Evolutionary conservation across 2,113 vertebrate genomes (phyloP).

Genomic region (Psittacus erithacus): DNA sequence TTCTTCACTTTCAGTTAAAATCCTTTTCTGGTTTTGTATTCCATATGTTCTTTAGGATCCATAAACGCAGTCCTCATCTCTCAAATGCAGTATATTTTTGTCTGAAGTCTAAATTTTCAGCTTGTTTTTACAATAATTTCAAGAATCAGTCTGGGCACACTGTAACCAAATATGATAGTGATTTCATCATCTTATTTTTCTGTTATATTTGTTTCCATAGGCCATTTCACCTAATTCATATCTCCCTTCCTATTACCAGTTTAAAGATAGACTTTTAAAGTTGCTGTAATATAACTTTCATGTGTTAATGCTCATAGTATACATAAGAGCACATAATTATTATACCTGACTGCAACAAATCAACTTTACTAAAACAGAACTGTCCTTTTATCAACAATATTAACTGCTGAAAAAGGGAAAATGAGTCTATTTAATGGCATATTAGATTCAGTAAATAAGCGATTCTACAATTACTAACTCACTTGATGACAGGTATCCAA

Average conservation of each 20-base stretch:
- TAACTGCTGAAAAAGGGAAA: constrained; percentile 67
- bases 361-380: constrained; percentile 67
- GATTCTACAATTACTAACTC: constrained; percentile 65
- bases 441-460: constrained; percentile 77
- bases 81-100: not conserved
- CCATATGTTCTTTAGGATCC: not conserved
- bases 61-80: not conserved
- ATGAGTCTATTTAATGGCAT: constrained; percentile 72
- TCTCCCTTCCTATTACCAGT: not conserved
- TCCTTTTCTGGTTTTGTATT: not conserved
- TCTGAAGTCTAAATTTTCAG: not conserved
- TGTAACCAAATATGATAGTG: not conserved
- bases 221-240: not conserved
- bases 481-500: constrained; percentile 75
- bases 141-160: not conserved
- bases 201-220: not conserved
- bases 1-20: not conserved
- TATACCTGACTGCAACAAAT: constrained; percentile 61
- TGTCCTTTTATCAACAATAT: constrained; percentile 61
- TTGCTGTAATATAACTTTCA: not conserved
- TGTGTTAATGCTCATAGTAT: not conserved
- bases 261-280: not conserved
- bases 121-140: not conserved
- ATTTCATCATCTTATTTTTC: not conserved
- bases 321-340: constrained; percentile 41